These are phyloP conservation scores for Sarcophaga subvicina DNA, from an alignment of 2,888 invertebrate genomes.

Conservation along the genomic window DNA sequence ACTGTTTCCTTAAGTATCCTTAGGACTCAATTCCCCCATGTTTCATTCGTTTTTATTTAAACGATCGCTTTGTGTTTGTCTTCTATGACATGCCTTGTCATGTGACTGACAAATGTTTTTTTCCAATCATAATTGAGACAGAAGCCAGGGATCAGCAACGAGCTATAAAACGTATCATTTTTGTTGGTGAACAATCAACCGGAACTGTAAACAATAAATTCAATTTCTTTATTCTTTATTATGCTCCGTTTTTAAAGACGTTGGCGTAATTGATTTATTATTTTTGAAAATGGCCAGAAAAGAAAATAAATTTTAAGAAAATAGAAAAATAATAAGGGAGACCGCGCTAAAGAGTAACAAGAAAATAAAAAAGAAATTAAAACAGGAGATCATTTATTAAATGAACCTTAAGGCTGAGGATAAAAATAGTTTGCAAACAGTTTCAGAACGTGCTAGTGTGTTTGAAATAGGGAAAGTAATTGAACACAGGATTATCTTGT, in stretches of 20 bases:
- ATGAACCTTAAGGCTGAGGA: conserved; percentile 32
- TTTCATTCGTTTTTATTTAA: neutral
- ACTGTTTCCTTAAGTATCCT: neutral
- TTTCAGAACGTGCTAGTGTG: conserved; percentile 59
- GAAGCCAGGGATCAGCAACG: conserved; percentile 30
- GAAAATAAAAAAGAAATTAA: neutral
- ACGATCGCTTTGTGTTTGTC: conserved; percentile 5
- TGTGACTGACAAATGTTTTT: conserved; percentile 64
- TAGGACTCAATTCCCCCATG: neutral
- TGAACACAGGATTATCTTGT: conserved; percentile 17
- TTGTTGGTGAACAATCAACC: conserved; percentile 75
- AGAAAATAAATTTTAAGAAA: conserved; percentile 3
- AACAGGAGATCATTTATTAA: conserved; percentile 50
- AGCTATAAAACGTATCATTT: conserved; percentile 51
- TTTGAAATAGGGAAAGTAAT: neutral
- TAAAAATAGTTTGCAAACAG: neutral
- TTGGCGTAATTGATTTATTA: conserved; percentile 26
- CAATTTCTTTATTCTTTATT: conserved; percentile 60
- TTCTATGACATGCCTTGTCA: conserved; percentile 39
- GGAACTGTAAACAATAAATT: conserved; percentile 80
- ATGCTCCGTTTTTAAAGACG: conserved; percentile 27
- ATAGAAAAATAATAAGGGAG: conserved; percentile 8
- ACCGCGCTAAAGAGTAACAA: neutral
- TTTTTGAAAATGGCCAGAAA: conserved; percentile 39
- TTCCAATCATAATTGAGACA: conserved; percentile 59